Percentiles rank a stretch among this genome's conserved stretches.
Evolutionary conservation across 2,797 vertebrate species (phyloP).

Genomic region (Phrynocephalus forsythii): DNA sequence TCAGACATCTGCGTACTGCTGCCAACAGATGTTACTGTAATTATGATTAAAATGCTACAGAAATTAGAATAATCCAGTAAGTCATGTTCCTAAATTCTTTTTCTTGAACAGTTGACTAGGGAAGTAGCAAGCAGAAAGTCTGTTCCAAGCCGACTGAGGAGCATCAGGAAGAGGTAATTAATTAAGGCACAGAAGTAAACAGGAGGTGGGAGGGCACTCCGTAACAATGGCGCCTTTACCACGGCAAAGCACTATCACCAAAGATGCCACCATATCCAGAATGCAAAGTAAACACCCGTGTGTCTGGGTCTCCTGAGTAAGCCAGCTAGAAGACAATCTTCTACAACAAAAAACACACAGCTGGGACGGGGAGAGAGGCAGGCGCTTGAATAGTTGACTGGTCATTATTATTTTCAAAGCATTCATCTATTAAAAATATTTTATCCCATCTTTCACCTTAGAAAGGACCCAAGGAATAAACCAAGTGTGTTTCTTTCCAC

Average conservation of each 20-base stretch:
- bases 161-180: background rate
- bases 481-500: no score
- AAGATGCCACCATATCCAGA: background rate
- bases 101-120: constrained; percentile 24
- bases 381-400: no score
- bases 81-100: constrained; percentile 53
- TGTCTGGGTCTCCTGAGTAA: background rate
- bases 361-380: no score
- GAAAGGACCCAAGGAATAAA: no score
- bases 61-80: constrained; percentile 70
- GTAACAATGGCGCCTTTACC: background rate
- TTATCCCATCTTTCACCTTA: no score
- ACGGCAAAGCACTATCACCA: background rate
- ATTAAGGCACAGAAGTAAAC: constrained; percentile 19
- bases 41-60: constrained; percentile 66
- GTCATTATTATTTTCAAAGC: background rate
- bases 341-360: background rate
- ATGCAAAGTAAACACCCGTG: background rate
- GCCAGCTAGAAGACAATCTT: background rate
- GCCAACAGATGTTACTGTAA: constrained; percentile 70
- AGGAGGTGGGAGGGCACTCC: no score
- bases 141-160: background rate
- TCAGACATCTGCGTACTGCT: constrained; percentile 52
- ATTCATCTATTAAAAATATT: no score
- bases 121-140: background rate